Percentiles rank a stretch among this genome's conserved stretches.
phyloP scores from a whole-genome alignment of 2,113 vertebrate genomes.

The Ginglymostoma cirratum region DNA sequence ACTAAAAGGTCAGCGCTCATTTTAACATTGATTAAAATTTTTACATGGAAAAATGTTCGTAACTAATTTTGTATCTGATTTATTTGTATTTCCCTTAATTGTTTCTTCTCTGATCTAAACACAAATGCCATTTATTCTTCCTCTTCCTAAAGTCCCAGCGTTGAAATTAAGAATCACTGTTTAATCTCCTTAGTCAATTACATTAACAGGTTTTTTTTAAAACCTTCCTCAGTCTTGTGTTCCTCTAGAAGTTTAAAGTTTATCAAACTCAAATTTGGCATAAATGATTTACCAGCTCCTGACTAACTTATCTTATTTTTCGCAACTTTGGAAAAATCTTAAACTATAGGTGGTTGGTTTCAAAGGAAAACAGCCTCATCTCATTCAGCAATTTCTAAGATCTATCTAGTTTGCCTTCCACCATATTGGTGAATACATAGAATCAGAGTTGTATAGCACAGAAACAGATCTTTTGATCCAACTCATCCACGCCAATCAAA shows the following conservation, averaged over 20 bases:
- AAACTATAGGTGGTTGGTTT: neutral
- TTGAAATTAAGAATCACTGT: neutral
- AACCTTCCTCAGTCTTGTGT: neutral
- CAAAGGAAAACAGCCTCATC: no score
- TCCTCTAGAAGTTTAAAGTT: neutral
- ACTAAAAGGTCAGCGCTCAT: neutral
- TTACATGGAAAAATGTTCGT: no score
- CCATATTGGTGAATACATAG: neutral
- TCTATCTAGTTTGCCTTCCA: neutral
- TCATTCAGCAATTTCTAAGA: neutral
- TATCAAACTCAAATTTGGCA: neutral
- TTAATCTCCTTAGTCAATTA: neutral
- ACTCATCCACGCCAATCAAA: no score
- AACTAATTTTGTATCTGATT: no score
- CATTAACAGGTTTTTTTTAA: neutral
- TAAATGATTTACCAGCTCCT: neutral
- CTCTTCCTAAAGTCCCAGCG: neutral
- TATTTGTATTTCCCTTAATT: no score
- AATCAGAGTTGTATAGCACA: no score
- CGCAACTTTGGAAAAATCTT: neutral
- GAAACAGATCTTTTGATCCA: no score
- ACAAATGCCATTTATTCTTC: neutral
- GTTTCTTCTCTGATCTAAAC: no score
- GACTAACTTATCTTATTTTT: neutral
- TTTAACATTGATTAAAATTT: no score